Evolutionary conservation across 2,113 vertebrate genomes (phyloP).

Genomic region (Proteles cristata): DNA sequence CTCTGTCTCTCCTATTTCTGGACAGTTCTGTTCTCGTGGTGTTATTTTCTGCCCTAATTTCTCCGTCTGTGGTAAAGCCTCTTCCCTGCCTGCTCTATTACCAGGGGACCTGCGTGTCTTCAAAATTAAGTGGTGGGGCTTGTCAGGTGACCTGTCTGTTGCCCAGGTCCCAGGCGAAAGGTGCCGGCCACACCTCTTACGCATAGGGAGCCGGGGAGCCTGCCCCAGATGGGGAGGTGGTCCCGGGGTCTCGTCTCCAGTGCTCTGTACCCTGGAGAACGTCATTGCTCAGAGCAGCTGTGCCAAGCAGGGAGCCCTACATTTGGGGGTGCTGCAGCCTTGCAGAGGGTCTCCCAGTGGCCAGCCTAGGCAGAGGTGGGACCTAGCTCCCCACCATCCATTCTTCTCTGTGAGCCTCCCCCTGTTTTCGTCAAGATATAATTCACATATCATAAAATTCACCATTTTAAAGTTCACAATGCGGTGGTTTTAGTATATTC

Average conservation of each 20-base stretch:
- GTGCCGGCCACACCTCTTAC: background rate
- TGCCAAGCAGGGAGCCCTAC: background rate
- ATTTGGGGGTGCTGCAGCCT: background rate
- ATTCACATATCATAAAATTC: background rate
- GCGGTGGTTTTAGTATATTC: background rate
- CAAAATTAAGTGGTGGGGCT: conserved; percentile 59
- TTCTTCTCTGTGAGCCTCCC: background rate
- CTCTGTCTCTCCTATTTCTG: conserved; percentile 27
- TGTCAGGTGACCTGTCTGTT: conserved; percentile 60
- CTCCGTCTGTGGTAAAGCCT: background rate
- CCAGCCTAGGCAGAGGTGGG: background rate
- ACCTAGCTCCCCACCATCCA: background rate
- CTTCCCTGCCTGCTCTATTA: conserved; percentile 37
- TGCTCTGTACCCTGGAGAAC: background rate
- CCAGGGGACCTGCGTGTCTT: conserved; percentile 60
- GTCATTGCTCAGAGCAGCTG: background rate
- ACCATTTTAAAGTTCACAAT: background rate
- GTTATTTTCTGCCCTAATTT: conserved; percentile 71
- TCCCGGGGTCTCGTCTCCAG: background rate
- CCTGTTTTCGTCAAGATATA: background rate
- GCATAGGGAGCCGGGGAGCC: rapidly evolving
- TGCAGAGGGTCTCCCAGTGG: background rate
- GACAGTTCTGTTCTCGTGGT: conserved; percentile 44
- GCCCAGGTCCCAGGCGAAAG: background rate
- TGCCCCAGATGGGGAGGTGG: too few species aligned